Percentiles rank a stretch among this genome's conserved stretches.
Evolutionary conservation across 2,113 vertebrate species (phyloP).

Genomic region (Myrmecophaga tridactyla): DNA sequence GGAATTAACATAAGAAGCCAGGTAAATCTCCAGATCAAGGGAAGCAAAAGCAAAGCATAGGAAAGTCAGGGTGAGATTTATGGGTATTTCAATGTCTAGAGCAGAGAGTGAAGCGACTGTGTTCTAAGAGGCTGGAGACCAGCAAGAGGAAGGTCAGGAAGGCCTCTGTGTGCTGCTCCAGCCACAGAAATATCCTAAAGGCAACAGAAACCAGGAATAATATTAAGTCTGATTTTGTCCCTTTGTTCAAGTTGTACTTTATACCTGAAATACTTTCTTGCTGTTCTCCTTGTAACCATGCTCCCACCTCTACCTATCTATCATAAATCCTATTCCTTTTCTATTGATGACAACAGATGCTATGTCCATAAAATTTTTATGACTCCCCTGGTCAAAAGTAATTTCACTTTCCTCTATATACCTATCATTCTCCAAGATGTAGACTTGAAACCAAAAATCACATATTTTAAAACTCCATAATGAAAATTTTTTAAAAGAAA

Average conservation of each 20-base stretch:
- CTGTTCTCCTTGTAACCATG: neutral
- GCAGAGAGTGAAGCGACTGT: neutral
- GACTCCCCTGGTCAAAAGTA: neutral
- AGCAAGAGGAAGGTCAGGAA: neutral
- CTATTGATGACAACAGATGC: neutral
- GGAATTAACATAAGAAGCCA: slow-evolving; percentile 7
- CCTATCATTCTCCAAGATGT: neutral
- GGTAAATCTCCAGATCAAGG: neutral
- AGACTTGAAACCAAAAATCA: slow-evolving; percentile 15
- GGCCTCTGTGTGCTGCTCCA: neutral
- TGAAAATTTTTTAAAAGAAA: no score
- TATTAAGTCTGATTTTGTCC: neutral
- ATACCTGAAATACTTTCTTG: neutral
- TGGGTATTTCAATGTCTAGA: slow-evolving; percentile 12
- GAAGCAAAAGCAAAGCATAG: slow-evolving; percentile 7
- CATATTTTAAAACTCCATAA: neutral
- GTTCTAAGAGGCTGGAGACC: neutral
- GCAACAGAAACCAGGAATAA: neutral
- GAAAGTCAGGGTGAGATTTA: neutral
- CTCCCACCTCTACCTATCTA: neutral
- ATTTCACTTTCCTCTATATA: neutral
- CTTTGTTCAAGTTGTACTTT: neutral
- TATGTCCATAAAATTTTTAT: neutral
- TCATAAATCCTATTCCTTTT: neutral
- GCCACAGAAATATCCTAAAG: neutral